Percentiles rank a stretch among this genome's conserved stretches.
Evolutionary conservation across 2,888 invertebrate species (phyloP).

Genomic region (Uloborus plumipes): DNA sequence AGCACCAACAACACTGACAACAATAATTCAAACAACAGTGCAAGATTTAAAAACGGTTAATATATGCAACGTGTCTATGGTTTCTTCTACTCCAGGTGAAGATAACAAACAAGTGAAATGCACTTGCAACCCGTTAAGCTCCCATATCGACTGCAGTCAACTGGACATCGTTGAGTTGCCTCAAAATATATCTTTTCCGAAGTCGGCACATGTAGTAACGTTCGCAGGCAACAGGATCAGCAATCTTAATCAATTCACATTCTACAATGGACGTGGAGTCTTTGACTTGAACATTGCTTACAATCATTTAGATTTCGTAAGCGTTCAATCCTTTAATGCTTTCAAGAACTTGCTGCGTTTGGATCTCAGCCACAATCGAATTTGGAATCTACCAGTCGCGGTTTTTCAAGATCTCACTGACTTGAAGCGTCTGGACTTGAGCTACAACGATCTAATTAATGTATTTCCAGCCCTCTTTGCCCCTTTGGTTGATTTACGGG

Average conservation of each 20-base stretch:
- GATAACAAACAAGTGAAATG: slow-evolving; percentile 10
- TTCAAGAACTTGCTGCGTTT: slow-evolving; percentile 28
- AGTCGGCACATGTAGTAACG: background rate
- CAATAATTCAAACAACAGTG: background rate
- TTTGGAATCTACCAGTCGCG: slow-evolving; percentile 44
- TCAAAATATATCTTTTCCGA: slow-evolving; percentile 35
- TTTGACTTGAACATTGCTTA: slow-evolving; percentile 36
- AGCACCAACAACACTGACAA: no score
- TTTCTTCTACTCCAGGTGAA: slow-evolving; percentile 5
- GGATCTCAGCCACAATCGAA: slow-evolving; percentile 47
- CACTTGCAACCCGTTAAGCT: slow-evolving; percentile 7
- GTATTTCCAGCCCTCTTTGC: slow-evolving; percentile 18
- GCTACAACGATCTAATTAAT: slow-evolving; percentile 29
- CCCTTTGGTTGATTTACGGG: slow-evolving; percentile 11
- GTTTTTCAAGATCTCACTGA: slow-evolving; percentile 27
- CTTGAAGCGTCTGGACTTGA: slow-evolving; percentile 36
- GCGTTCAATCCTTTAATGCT: slow-evolving; percentile 18
- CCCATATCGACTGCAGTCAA: slow-evolving; percentile 34
- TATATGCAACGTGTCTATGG: slow-evolving; percentile 31
- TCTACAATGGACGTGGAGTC: slow-evolving; percentile 35
- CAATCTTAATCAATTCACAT: slow-evolving; percentile 32
- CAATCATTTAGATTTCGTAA: slow-evolving; percentile 58
- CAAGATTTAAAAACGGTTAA: background rate
- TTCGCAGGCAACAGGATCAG: slow-evolving; percentile 43
- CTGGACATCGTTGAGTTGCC: slow-evolving; percentile 30